Base-by-base conservation (phyloP, 2,797 vertebrate genomes). In the Crocodylus rhombifer region DNA sequence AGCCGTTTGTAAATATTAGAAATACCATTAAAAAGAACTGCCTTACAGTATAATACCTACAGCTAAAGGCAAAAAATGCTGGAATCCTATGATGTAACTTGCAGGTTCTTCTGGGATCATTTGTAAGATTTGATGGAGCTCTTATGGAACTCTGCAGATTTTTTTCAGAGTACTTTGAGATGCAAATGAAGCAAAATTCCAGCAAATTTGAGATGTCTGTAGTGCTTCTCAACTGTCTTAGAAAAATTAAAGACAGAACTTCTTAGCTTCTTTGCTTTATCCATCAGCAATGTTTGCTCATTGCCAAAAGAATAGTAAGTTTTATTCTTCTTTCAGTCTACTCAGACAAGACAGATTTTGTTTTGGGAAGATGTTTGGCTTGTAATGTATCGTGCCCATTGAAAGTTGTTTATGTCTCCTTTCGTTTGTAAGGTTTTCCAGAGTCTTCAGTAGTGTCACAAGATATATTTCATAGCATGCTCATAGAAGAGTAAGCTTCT, bases 341-440 rank as follows among this genome's bases (percentile, higher is more conserved):
- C 61, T 84, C 64, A 91, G 86, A 91, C 76, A 89, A 91, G 93
- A 91, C 1, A 93, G 57, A 90, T 93, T 95, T 96, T 87, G 67
- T 82, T 97, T 92, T 84, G 84, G 82, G 77, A 90, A 94, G 75
- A 91, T 42, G 67, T 74, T 82, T 89, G 67, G 71, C 85, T 93
- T 93, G 67, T 77, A 55, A 91, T 7, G 51, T 69, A 82, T 91
- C 90, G 73, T 25, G 21, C 64, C n/a, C 77, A 79, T 14, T 80
- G 79, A 86, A 89, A 95, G 86, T 75, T 86, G 80, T 82, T 77
- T 93, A 78, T 84, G 85, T 92, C 90, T 92, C 57, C 58, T 92
- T 36, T 65, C n/a, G 11, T 17, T 55, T 77, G 77, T 65, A 78
- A 94, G 42, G 76, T 56, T 92, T 85, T 90, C 63, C 78, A 92